Base-by-base conservation (phyloP, 1,140 invertebrate genomes). In the Oreohelix idahoensis region DNA sequence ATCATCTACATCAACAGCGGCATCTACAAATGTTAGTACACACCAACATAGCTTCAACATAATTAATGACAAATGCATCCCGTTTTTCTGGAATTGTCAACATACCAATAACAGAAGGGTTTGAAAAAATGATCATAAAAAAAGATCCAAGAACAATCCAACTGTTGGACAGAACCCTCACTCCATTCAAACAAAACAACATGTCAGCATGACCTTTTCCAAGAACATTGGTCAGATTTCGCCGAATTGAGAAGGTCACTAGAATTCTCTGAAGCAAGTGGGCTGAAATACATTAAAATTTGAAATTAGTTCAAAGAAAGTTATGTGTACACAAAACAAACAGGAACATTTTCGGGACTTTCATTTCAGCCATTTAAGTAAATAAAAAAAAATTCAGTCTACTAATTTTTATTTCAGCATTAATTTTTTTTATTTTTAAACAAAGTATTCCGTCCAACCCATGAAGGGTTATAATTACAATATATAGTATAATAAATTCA, bases 71-170 rank as follows among this genome's bases (percentile, higher is more conserved):
- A n/a, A n/a, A n/a, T n/a, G n/a, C n/a, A n/a, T n/a, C n/a, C n/a
- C n/a, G n/a, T n/a, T n/a, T n/a, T n/a, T 49, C 10, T 49, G 17
- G 45, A 58, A 58, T 32, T 32, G 38, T 20, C 29, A 8, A 70
- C 87, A 75, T 84, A 87, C 87, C 86, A 35, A 86, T 58, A 73
- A 81, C 39, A 20, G 83, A 53, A 17, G 86, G 81, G 32, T 80
- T 73, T 0, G 74, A 63, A 78, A 49, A 76, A 35, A 85, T 42
- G 76, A 79, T 38, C 70, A 71, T 77, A 71, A 84, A 53, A 17
- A 81, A 79, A 35, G 86, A 85, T 45, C 87, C 87, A 32, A 87
- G 66, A 23, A 86, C 83, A 20, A 89, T 84, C 86, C 86, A 87
- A 23, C 73, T 29, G n/a, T 86, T 85, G 42, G 83, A 84, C 17